A percentile compares a stretch with the other conserved stretches of the same genome.
These are phyloP conservation scores for Drosophila azteca DNA, from an alignment of 1,140 invertebrate genomes.

Conservation along the genomic window DNA sequence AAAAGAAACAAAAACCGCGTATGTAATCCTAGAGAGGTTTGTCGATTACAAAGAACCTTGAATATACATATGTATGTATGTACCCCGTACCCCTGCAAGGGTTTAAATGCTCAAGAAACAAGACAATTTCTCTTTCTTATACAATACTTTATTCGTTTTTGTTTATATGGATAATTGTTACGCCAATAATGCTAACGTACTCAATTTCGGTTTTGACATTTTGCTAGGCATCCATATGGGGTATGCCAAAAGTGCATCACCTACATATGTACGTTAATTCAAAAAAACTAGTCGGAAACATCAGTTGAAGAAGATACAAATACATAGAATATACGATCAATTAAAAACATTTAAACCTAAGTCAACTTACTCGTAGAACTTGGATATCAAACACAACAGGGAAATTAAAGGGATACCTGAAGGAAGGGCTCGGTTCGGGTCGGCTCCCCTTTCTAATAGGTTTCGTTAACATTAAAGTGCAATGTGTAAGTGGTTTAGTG, in stretches of 20 bases:
- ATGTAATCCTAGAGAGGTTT: too few relatives aligned
- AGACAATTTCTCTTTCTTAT: conserved; percentile 47
- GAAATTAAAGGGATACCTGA: conserved; percentile 23
- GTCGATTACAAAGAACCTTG: too few relatives aligned
- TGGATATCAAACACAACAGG: conserved; percentile 45
- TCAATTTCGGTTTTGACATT: conserved; percentile 74
- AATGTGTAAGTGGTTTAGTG: conserved; percentile 37
- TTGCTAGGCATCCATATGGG: conserved; percentile 66
- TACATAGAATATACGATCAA: conserved; percentile 14
- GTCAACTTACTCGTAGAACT: conserved; percentile 41
- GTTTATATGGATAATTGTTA: conserved; percentile 77
- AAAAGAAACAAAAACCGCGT: too few relatives aligned
- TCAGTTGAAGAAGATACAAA: conserved; percentile 27
- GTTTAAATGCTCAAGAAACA: conserved; percentile 1
- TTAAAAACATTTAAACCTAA: conserved; percentile 38
- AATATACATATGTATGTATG: background rate
- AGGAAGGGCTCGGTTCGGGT: background rate
- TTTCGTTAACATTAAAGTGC: conserved; percentile 25
- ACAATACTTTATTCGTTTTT: conserved; percentile 75
- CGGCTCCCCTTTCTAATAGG: background rate
- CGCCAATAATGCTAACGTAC: conserved; percentile 59
- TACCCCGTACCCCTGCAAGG: too few relatives aligned
- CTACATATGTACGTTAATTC: conserved; percentile 27
- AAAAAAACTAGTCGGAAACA: conserved; percentile 46
- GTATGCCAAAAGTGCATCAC: conserved; percentile 63